These are phyloP conservation scores for Scolopax mira DNA, from an alignment of 2,113 vertebrate species.

Conservation along the genomic window DNA sequence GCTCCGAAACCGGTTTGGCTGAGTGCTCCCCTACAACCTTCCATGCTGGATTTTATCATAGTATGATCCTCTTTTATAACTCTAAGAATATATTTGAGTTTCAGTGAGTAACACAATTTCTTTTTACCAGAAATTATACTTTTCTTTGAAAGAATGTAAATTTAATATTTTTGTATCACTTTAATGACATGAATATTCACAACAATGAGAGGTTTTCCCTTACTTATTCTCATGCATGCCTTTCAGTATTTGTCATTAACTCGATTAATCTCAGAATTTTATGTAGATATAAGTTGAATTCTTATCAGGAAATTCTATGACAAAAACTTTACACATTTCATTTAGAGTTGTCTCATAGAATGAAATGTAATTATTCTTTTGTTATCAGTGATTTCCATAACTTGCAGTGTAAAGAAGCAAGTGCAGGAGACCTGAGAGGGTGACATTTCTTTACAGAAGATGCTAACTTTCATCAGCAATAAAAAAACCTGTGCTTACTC, in stretches of 20 bases:
- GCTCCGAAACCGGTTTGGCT: too few relatives aligned
- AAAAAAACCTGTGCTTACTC: not conserved
- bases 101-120: not conserved
- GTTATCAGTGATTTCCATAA: not conserved
- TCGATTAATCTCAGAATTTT: not conserved
- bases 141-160: not conserved
- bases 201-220: not conserved
- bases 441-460: not conserved
- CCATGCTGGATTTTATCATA: not conserved
- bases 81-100: not conserved
- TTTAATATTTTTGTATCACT: not conserved
- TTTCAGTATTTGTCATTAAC: not conserved
- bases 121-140: not conserved
- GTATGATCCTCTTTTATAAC: not conserved
- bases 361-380: not conserved
- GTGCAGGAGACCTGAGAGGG: accelerated
- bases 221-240: not conserved
- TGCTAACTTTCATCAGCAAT: not conserved
- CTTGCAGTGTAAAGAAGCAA: not conserved
- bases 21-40: too few relatives aligned
- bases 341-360: not conserved
- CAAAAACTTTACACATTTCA: not conserved
- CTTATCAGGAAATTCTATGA: not conserved
- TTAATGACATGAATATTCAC: not conserved
- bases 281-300: not conserved